Base-by-base conservation (phyloP, 2,888 invertebrate species). In the Ephialtes manifestator region DNA sequence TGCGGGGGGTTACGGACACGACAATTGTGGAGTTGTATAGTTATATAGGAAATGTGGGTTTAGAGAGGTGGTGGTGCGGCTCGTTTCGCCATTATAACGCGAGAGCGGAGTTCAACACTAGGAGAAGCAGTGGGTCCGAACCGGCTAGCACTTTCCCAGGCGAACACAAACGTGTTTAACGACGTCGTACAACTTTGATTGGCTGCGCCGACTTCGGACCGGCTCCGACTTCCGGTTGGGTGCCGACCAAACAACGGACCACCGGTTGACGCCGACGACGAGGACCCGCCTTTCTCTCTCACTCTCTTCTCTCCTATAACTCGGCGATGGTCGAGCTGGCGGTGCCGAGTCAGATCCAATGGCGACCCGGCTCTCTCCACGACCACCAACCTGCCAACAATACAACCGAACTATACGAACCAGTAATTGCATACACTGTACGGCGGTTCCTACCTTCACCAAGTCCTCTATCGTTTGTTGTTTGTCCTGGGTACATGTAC, bases 161-260 rank as follows among this genome's bases (percentile, higher is more conserved):
- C 53, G 35, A 82, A 70, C 70, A 81, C 78, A 78, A 85, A 74
- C 71, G 85, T 88, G 89, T 89, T 88, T 89, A 88, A 89, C 89
- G 88, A 89, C 74, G 84, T 88, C 84, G 86, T 87, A 75, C 83
- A 89, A 90, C 86, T 90, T 90, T 88, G 89, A 90, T 90, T 89
- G 88, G 88, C 87, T 76, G 78, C 72, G 82, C 80, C 83, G 88
- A 90, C 88, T 89, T 89, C 58, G 83, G 84, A 85, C 67, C 81
- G 85, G 85, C 84, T 86, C 43, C 35, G 70, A 87, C 86, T 83
- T 77, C 82, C 86, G 70, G 53, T 82, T 13, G 77, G 71, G 71
- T 80, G 70, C 55, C 76, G 46, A 39, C 75, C 75, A 76, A 86
- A 85, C 85, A 83, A 86, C 65, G 81, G 74, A 84, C 81, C 79